A percentile compares a stretch with the other conserved stretches of the same genome.
These are phyloP conservation scores for Aurelia sp. DNA, from an alignment of 30 jellyfish, hydroid and myxozoan genomes.

Conservation along the genomic window DNA sequence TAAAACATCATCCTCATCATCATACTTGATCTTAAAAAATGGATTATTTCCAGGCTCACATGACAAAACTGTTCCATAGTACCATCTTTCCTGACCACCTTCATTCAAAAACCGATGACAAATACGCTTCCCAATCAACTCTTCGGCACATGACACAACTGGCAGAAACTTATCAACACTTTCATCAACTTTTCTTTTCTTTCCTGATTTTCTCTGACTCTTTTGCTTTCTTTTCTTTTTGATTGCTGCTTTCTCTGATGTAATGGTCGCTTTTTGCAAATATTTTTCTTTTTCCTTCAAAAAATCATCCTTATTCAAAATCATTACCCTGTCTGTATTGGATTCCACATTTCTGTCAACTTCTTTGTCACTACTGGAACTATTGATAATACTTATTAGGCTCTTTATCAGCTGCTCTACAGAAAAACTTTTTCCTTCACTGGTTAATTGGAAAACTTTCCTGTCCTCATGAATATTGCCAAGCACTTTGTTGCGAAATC, in stretches of 20 bases:
- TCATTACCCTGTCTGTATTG: background rate
- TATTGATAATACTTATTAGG: background rate
- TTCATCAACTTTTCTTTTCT: slow-evolving; percentile 8
- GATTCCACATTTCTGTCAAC: background rate
- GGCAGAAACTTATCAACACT: background rate
- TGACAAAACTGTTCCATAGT: slow-evolving; percentile 35
- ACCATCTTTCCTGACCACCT: slow-evolving; percentile 19
- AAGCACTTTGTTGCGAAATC: background rate
- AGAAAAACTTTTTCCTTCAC: background rate
- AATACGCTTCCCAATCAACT: slow-evolving; percentile 30
- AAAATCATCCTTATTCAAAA: background rate
- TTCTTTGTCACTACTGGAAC: background rate
- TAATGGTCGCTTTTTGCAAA: background rate
- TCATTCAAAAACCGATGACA: slow-evolving; percentile 16
- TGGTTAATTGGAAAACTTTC: background rate
- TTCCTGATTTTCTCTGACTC: slow-evolving; percentile 1
- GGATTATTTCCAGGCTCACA: slow-evolving; percentile 11
- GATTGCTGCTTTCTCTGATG: background rate
- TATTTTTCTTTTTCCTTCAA: background rate
- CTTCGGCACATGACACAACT: slow-evolving; percentile 16
- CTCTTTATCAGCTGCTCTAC: background rate
- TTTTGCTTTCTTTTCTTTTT: background rate
- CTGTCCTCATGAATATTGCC: background rate
- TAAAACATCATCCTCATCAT: slow-evolving; percentile 24
- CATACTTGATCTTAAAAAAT: slow-evolving; percentile 25